Base-by-base conservation (phyloP, 2,888 invertebrate genomes). In the Hirtodrosophila duncani region DNA sequence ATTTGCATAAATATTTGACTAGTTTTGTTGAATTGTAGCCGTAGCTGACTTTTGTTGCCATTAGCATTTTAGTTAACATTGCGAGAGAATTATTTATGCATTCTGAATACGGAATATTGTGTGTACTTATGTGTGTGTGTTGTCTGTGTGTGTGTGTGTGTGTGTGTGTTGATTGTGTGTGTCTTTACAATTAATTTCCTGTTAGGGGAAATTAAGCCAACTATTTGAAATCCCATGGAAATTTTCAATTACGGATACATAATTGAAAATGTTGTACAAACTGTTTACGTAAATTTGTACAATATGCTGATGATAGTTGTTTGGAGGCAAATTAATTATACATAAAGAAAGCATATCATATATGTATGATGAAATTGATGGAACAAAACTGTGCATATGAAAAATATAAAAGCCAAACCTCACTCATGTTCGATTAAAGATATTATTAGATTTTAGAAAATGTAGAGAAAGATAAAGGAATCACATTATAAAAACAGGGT, bases 131-230 rank as follows among this genome's bases (percentile, higher is more conserved):
- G n/a, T n/a, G n/a, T n/a, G n/a, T n/a, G n/a, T n/a, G n/a, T n/a
- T n/a, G n/a, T n/a, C n/a, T n/a, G n/a, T n/a, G n/a, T n/a, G n/a
- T n/a, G n/a, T n/a, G n/a, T n/a, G n/a, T n/a, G n/a, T n/a, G n/a
- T n/a, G n/a, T n/a, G n/a, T n/a, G n/a, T n/a, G n/a, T n/a, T n/a
- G n/a, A n/a, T n/a, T n/a, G n/a, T n/a, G n/a, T n/a, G n/a, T n/a
- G n/a, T n/a, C 65, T 72, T 68, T 68, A 62, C 74, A 69, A 74
- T 61, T 66, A 63, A 72, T 72, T 69, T 70, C 74, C 70, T 69
- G 60, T 50, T 10, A 16, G 30, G 51, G 69, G 62, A 69, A 69
- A 72, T 60, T 38, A 51, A 20, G 38, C 37, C 37, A 53, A 49
- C 44, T 42, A 58, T 51, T 60, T 42, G 18, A 27, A 58, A 20